Evolutionary conservation across 2,113 vertebrate species (phyloP).

Genomic region (Trachemys scripta): DNA sequence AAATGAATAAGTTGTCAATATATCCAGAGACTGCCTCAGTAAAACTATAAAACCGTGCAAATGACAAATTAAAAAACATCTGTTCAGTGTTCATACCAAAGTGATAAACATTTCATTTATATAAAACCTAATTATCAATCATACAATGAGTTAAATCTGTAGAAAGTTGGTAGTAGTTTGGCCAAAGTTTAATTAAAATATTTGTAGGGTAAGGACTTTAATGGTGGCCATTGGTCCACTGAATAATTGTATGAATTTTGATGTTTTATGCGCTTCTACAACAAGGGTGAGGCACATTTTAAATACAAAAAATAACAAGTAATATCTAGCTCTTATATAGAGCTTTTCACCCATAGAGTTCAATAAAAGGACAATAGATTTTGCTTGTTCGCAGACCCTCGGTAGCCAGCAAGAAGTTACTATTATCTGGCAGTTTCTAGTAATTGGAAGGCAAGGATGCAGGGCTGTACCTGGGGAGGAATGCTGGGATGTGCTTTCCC

Average conservation of each 20-base stretch:
- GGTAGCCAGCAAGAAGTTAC: neutral
- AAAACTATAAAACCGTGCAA: neutral
- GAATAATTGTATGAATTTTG: neutral
- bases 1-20: neutral
- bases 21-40: neutral
- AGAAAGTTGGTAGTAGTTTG: neutral
- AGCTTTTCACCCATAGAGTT: neutral
- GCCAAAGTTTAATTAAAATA: neutral
- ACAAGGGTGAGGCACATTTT: neutral
- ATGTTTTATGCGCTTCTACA: neutral
- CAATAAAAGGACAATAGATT: neutral
- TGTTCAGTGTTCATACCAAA: constrained; percentile 20
- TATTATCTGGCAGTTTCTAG: neutral
- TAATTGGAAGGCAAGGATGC: neutral
- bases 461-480: neutral
- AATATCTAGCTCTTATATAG: neutral
- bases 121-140: constrained; percentile 41
- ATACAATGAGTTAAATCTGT: constrained; percentile 22
- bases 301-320: neutral
- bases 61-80: neutral
- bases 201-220: neutral
- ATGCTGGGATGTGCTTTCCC: no score
- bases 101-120: constrained; percentile 4
- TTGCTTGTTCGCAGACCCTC: neutral
- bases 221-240: neutral